Conservation (phyloP, 30 jellyfish, hydroid and myxozoan genomes). For the Hydractinia echinata region DNA sequence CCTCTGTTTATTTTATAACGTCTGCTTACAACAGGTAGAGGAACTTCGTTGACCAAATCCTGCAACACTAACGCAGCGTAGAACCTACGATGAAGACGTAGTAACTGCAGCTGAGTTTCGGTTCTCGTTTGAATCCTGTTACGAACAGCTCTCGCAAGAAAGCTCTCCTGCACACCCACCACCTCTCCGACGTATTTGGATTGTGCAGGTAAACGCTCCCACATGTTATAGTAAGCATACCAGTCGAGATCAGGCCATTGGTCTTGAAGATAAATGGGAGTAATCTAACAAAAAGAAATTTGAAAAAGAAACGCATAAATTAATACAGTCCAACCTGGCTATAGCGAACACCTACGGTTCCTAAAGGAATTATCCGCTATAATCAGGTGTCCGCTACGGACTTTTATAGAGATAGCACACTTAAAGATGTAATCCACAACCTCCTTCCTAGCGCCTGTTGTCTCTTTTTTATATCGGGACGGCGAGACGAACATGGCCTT, state of each 20-base stretch:
- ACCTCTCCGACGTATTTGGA: conserved; percentile 83
- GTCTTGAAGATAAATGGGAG: conserved; percentile 85
- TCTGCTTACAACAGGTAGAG: conserved; percentile 68
- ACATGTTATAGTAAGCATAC: conserved; percentile 63
- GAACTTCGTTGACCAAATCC: conserved; percentile 88
- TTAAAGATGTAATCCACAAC: neutral
- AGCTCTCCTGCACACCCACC: conserved; percentile 85
- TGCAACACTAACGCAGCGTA: conserved; percentile 82
- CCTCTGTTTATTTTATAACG: conserved; percentile 79
- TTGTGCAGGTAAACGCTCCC: conserved; percentile 76
- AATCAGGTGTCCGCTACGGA: too few species aligned
- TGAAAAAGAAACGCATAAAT: neutral
- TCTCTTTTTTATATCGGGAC: too few species aligned
- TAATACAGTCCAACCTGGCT: too few species aligned
- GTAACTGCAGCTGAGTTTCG: conserved; percentile 69
- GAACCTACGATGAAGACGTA: conserved; percentile 87
- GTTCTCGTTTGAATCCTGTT: conserved; percentile 73
- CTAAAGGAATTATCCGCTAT: too few species aligned
- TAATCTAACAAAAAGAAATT: conserved; percentile 45
- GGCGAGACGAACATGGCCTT: too few species aligned
- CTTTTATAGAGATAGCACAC: neutral
- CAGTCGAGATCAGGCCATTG: conserved; percentile 94
- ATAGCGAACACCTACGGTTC: too few species aligned
- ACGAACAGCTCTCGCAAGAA: conserved; percentile 75
- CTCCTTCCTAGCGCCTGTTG: too few species aligned